Base-by-base conservation (phyloP, 2,888 invertebrate genomes). In the Netelia inedita region DNA sequence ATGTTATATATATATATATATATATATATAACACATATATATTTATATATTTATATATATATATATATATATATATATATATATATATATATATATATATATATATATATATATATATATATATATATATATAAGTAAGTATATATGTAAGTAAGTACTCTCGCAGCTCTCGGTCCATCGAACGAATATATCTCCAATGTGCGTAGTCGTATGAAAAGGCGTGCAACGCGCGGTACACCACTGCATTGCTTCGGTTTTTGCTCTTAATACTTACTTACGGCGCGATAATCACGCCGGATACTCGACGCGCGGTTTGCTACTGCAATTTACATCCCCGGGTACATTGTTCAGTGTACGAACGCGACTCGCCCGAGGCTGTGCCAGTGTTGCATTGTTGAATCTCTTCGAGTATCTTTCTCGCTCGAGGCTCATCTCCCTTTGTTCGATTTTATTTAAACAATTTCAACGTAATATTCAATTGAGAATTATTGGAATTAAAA, bases 131-230 rank as follows among this genome's bases (percentile, higher is more conserved):
- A 2, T 21, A 3, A 14, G 19, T 59, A n/a, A 23, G 19, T 63
- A 63, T 63, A n/a, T 63, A 23, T 35, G 8, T 35, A 35, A 35
- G 35, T 35, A 35, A 35, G 35, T 16, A 19, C 19, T 19, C 41
- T 69, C 43, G 55, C 16, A 50, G 68, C 57, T 57, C 55, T 59
- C 83, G 79, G 83, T 79, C 74, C 79, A 83, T 79, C 82, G 79
- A 82, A 79, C 71, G 79, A 79, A 82, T 85, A 59, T 80, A 72
- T 79, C 63, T 71, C 80, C 66, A 76, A 65, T 79, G 75, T 75
- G 82, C 82, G 82, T 85, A 75, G 85, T 82, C 79, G 82, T 75
- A 82, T 79, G 82, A 78, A 82, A 85, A 82, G 78, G 73, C 76
- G 72, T 72, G 75, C 76, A 79, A 69, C 57, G 80, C 59, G 73